Evolutionary conservation across 2,113 vertebrate genomes (phyloP).

Genomic region (Tinamus guttatus): DNA sequence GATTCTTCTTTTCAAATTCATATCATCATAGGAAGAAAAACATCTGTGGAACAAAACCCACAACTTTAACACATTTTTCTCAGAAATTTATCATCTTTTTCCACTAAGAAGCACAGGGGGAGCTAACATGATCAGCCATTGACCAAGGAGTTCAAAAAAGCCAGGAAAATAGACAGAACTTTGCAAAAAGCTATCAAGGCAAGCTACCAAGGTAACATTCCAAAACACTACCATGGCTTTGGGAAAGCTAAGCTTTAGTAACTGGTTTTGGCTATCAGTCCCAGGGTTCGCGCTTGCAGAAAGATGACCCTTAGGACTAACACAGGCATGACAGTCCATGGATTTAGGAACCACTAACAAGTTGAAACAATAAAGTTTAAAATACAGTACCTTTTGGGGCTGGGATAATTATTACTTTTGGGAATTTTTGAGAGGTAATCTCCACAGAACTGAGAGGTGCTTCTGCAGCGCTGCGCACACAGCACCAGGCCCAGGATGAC

Average conservation of each 20-base stretch:
- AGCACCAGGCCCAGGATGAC: conserved; percentile 89
- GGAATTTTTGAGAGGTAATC: conserved; percentile 81
- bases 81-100: background rate
- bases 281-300: background rate
- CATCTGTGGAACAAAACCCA: conserved; percentile 79
- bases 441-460: conserved; percentile 73
- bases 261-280: background rate
- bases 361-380: background rate
- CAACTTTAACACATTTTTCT: background rate
- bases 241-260: background rate
- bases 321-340: background rate
- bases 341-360: background rate
- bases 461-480: conserved; percentile 90
- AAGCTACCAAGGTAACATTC: background rate
- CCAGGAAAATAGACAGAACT: background rate
- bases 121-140: background rate
- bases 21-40: conserved; percentile 97
- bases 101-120: background rate
- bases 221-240: background rate
- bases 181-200: background rate
- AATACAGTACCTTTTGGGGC: conserved; percentile 89
- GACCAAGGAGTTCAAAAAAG: background rate
- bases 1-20: conserved; percentile 94
- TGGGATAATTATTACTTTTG: conserved; percentile 94
- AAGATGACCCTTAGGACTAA: background rate